Evolutionary conservation across 1,140 invertebrate species (phyloP), one percentile per base, ranked within the genome.

Genomic region (Antheraea pernyi): DNA sequence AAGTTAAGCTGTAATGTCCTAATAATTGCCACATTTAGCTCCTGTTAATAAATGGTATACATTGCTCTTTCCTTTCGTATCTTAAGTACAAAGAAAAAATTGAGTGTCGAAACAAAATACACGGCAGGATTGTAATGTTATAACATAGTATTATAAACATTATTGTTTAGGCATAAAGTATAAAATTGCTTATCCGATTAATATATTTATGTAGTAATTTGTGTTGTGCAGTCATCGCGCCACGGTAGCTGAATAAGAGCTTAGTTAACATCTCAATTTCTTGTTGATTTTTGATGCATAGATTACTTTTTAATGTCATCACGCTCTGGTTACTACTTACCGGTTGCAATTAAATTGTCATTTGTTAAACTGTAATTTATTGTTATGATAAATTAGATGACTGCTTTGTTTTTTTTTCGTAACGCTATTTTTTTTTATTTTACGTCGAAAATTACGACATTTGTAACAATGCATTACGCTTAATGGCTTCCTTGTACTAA

Each of bases 211-310:
- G 22, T 10, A 60, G 19, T 60, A 60, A 60, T 60, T 60, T 11
- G 9, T 10, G 22, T 61, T 30, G 5, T 36, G 19, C 60, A 8
- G 30, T 61, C 30, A 61, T 16, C 60, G 19, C 60, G 60, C 11
- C 16, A 22, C 60, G 60, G 30, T 61, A 16, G 30, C 7, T 68
- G 19, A 18, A 0, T 48, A 13, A 39, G 59, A 37, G 69, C 69
- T 73, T 46, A 58, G 42, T 63, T 62, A 72, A 61, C 71, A 63
- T 59, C 64, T 53, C 22, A 67, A 59, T 72, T 67, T 58, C 11
- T 60, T 59, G 53, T 39, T 65, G 60, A 36, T 16, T 59, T 72
- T 61, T 61, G 46, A 68, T 19, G 62, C 58, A 37, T 22, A 68
- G 58, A 72, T 72, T 65, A 69, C 37, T 65, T 59, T 36, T 67